These are phyloP conservation scores for Atethmia centrago DNA, from an alignment of 2,888 invertebrate species.

Conservation along the genomic window DNA sequence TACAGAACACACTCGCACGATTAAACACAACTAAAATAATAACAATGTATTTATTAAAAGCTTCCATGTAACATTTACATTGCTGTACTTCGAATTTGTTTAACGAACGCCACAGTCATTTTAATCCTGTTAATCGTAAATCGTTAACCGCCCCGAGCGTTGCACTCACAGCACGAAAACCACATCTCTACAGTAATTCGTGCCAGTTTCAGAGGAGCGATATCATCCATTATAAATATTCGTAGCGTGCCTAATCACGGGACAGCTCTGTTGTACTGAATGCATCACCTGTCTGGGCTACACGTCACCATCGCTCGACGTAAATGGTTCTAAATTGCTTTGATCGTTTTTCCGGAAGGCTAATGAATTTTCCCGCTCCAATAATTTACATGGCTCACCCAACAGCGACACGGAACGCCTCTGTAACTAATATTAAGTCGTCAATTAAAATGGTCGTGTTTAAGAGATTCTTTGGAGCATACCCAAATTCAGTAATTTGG, in stretches of 20 bases:
- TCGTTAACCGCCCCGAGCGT: constrained; percentile 18
- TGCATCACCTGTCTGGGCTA: constrained; percentile 59
- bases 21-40: background rate
- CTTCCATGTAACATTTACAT: constrained; percentile 7
- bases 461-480: constrained; percentile 61
- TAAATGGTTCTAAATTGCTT: constrained; percentile 86
- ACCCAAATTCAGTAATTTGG: constrained; percentile 60
- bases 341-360: constrained; percentile 89
- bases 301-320: constrained; percentile 70
- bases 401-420: constrained; percentile 63
- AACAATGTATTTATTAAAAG: background rate
- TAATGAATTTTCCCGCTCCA: constrained; percentile 88
- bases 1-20: background rate
- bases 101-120: background rate
- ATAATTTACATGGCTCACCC: constrained; percentile 79
- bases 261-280: constrained; percentile 33
- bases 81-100: background rate
- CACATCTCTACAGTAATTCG: constrained; percentile 23
- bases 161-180: constrained; percentile 22
- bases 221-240: constrained; percentile 38
- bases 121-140: constrained; percentile 30
- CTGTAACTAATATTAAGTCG: constrained; percentile 73
- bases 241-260: constrained; percentile 34
- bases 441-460: constrained; percentile 70
- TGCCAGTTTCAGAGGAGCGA: constrained; percentile 4